Evolutionary conservation across 2,888 invertebrate species (phyloP), one percentile per base, ranked within the genome.

Genomic region (Hofmannophila pseudospretella): DNA sequence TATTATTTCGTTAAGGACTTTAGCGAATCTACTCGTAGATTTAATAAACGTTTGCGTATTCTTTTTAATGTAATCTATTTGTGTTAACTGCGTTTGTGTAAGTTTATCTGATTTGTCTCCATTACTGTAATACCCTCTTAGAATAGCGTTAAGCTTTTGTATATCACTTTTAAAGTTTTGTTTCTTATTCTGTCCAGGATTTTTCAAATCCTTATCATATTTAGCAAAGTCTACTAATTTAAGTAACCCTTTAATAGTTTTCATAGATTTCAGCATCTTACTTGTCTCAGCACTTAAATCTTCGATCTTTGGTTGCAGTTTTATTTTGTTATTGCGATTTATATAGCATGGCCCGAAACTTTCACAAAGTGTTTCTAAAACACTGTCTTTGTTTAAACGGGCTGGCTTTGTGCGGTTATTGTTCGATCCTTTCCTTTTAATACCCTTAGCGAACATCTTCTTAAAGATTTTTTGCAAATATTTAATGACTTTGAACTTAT

Each of bases 161-260:
- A 75, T 54, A 39, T 79, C 58, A 19, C 42, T 46, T 31, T 45
- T 46, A 1, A 58, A 42, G 2, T 38, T 41, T 4, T 22, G 7
- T 11, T 46, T 52, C 8, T 23, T 29, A 29, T 38, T 49, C 1
- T 33, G 39, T 9, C 27, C 20, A 32, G 38, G 4, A 8, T 31
- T 44, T 7, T 49, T 41, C 3, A 12, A 12, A 4, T 22, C 30
- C 35, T 27, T 38, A 19, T 47, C 35, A 3, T 34, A 39, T 28
- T 39, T 33, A 35, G 55, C 53, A 29, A 63, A 19, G 26, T 63
- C 54, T 11, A 74, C 23, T 10, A 69, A 38, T 36, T 55, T 59
- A 13, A 79, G 42, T 22, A 74, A 51, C 2, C 72, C 74, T 44
- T 79, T 79, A 1, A 82, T 75, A 8, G 59, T 68, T 42, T 56